These are phyloP conservation scores for Apistogramma diplotaenia DNA, from an alignment of 2,113 vertebrate genomes.

Conservation along the genomic window DNA sequence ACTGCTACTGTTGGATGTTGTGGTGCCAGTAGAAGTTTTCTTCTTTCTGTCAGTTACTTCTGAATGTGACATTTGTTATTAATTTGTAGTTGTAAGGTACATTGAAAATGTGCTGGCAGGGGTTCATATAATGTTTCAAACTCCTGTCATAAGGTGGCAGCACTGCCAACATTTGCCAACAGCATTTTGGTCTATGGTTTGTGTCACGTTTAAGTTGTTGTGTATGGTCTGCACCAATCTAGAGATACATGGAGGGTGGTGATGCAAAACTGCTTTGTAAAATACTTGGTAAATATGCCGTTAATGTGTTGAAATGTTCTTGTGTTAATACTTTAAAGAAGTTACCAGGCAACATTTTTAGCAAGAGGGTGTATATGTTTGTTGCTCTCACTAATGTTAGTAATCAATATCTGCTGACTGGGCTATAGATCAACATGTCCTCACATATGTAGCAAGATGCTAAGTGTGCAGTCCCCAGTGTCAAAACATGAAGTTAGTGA, in stretches of 20 bases:
- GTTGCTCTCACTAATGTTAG: not conserved
- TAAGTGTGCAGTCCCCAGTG: not conserved
- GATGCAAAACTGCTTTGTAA: not conserved
- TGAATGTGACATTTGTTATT: not conserved
- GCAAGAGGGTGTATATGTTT: not conserved
- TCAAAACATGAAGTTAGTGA: not conserved
- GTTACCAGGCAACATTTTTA: not conserved
- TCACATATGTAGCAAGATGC: not conserved
- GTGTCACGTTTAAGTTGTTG: not conserved
- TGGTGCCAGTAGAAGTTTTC: not conserved
- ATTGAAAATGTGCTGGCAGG: not conserved
- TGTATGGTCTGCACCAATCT: not conserved
- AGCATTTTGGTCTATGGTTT: not conserved
- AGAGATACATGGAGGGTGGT: not conserved
- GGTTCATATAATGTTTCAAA: not conserved
- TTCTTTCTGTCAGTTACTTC: not conserved
- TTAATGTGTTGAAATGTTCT: not conserved
- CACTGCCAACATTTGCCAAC: not conserved
- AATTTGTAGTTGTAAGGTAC: not conserved
- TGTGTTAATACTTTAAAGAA: not conserved
- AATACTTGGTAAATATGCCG: not conserved
- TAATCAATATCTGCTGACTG: not conserved
- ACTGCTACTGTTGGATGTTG: no score
- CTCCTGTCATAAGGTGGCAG: not conserved
- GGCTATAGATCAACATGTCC: not conserved